Conservation (phyloP, 2,113 vertebrate genomes). For the Eudorcas thomsonii region DNA sequence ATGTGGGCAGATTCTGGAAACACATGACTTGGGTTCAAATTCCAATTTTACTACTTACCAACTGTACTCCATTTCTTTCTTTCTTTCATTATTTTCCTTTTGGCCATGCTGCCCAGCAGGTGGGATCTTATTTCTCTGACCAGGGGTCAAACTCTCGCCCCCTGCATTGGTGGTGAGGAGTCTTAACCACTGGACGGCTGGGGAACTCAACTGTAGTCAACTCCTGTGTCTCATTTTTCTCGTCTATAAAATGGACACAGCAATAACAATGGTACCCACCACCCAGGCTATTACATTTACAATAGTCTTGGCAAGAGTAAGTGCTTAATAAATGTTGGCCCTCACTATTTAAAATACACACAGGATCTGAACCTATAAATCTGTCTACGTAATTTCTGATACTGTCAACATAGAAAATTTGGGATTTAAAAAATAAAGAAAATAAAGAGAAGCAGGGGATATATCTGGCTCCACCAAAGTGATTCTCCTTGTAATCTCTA, state of each 20-base stretch:
- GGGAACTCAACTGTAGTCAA: background rate
- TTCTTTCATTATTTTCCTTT: background rate
- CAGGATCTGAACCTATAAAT: background rate
- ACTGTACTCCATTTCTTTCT: background rate
- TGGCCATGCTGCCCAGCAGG: background rate
- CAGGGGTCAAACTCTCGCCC: background rate
- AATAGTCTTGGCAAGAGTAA: background rate
- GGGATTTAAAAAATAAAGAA: background rate
- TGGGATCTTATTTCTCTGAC: background rate
- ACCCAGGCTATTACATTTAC: background rate
- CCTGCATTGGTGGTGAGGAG: background rate
- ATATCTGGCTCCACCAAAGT: background rate
- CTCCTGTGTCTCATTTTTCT: background rate
- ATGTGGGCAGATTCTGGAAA: background rate
- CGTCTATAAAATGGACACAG: background rate
- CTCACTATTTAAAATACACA: background rate
- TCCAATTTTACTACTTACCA: background rate
- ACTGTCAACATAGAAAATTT: background rate
- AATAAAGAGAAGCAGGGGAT: slow-evolving; percentile 30
- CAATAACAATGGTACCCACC: background rate
- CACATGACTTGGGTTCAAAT: background rate
- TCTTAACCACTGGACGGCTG: background rate
- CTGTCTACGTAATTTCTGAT: background rate
- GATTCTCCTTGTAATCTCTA: slow-evolving; percentile 17
- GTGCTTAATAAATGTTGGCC: background rate